phyloP scores from a whole-genome alignment of 2,888 invertebrate genomes.

The Diaperis boleti region DNA sequence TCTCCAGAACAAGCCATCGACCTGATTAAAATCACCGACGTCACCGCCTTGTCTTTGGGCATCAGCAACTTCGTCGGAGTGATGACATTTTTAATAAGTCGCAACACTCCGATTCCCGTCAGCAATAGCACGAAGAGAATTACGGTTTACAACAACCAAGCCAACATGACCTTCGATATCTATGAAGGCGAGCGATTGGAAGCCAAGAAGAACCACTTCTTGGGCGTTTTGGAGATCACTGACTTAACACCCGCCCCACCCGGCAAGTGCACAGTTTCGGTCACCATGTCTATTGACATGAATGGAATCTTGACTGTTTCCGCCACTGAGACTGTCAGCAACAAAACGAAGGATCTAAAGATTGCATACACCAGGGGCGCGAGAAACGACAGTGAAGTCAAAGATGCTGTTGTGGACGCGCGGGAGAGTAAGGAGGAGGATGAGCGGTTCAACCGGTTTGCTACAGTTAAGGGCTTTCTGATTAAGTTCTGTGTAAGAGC shows the following conservation, averaged over 20 bases:
- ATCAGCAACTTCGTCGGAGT: slow-evolving; percentile 41
- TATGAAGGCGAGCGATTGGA: slow-evolving; percentile 48
- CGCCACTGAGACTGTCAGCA: slow-evolving; percentile 43
- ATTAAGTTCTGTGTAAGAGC: slow-evolving; percentile 28
- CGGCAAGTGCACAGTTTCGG: slow-evolving; percentile 29
- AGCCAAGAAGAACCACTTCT: slow-evolving; percentile 37
- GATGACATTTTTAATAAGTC: slow-evolving; percentile 48
- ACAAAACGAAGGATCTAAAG: slow-evolving; percentile 42
- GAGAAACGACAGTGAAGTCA: slow-evolving; percentile 45
- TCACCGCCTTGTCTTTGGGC: slow-evolving; percentile 52
- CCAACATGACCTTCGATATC: slow-evolving; percentile 31
- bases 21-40: slow-evolving; percentile 47
- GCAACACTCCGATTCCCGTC: slow-evolving; percentile 47
- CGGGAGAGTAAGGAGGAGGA: slow-evolving; percentile 39
- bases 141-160: slow-evolving; percentile 46
- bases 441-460: slow-evolving; percentile 38
- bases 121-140: background rate
- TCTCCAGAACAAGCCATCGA: slow-evolving; percentile 35
- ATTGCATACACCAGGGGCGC: slow-evolving; percentile 42
- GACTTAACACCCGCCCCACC: slow-evolving; percentile 43
- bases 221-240: slow-evolving; percentile 40
- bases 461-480: slow-evolving; percentile 44
- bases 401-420: slow-evolving; percentile 37
- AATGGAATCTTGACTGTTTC: slow-evolving; percentile 49
- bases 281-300: slow-evolving; percentile 40